Base-by-base conservation (phyloP, 2,113 vertebrate species). In the Ardeotis arabs region DNA sequence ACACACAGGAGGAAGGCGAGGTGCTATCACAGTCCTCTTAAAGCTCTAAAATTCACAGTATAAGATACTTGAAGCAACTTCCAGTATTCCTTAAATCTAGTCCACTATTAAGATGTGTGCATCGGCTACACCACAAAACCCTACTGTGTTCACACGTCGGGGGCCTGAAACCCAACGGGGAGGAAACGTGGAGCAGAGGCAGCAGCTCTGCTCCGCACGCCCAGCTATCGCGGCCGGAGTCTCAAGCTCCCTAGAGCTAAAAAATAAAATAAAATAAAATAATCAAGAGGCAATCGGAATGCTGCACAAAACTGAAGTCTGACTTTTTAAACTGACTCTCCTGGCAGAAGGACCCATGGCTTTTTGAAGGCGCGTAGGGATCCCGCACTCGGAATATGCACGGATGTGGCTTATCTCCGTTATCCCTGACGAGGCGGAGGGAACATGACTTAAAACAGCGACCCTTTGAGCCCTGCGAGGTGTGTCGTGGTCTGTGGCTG, bases 1-100 rank as follows among this genome's bases (percentile, higher is more conserved):
- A 87, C 87, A 89, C 87, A 31, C 25, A 0, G 86, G 66, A 81
- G 81, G 76, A 80, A 39, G 87, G 91, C 1, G 4, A 94, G 85
- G 31, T 90, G 92, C 93, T 95, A 70, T 21, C 96, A 90, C 95
- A 69, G 91, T 87, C 97, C 97, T 97, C 97, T 56, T 93, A 92
- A 92, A 84, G 95, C 91, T 97, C 95, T 91, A 95, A 79, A 95
- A 97, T 97, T 98, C 98, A 98, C 98, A 98, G 97, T 98, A 97
- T 97, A 69, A 97, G 97, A 87, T 58, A 94, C 79, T 91, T 23
- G 95, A 97, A 98, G 96, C 96, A 94, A 97, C 81, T 97, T 95
- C 94, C 96, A 94, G 91, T 18, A 74, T 72, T 97, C 95, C 96
- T 96, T 95, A 97, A 78, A 95, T 44, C 95, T 97, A 96, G 70